phyloP scores from a whole-genome alignment of 2,888 invertebrate species.

The Xestia ashworthii region DNA sequence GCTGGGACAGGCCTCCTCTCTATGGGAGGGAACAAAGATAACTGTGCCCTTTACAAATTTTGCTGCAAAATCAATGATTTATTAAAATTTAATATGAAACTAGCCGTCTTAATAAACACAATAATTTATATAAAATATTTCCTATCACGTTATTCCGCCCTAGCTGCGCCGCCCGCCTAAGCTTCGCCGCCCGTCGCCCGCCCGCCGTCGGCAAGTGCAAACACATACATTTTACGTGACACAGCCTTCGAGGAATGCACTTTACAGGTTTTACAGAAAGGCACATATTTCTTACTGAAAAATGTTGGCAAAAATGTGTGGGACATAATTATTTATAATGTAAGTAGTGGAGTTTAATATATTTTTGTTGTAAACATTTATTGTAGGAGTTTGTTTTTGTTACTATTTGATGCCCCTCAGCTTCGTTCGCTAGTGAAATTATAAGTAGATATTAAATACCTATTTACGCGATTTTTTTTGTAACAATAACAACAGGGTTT shows the following conservation, averaged over 20 bases:
- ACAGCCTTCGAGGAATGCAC: conserved; percentile 32
- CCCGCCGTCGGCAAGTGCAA: conserved; percentile 48
- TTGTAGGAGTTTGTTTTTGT: no score
- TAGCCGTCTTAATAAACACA: background rate
- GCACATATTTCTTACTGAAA: conserved; percentile 1
- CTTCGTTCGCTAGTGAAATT: no score
- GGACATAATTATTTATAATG: no score
- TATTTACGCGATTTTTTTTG: no score
- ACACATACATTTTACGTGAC: conserved; percentile 14
- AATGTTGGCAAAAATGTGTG: no score
- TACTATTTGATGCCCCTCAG: no score
- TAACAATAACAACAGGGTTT: no score
- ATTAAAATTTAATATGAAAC: background rate
- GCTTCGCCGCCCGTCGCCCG: conserved; percentile 38
- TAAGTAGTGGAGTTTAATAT: no score
- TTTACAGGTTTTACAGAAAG: conserved; percentile 34
- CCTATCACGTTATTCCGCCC: conserved; percentile 4
- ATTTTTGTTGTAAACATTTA: no score
- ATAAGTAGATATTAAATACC: no score
- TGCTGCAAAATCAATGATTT: background rate
- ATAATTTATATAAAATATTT: conserved; percentile 13
- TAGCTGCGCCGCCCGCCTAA: conserved; percentile 14
- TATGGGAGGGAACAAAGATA: no score
- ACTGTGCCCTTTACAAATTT: background rate
- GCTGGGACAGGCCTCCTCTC: no score